A percentile compares a stretch with the other conserved stretches of the same genome.
These are phyloP conservation scores for Heliconius cydno DNA, from an alignment of 2,888 invertebrate species.

Conservation along the genomic window DNA sequence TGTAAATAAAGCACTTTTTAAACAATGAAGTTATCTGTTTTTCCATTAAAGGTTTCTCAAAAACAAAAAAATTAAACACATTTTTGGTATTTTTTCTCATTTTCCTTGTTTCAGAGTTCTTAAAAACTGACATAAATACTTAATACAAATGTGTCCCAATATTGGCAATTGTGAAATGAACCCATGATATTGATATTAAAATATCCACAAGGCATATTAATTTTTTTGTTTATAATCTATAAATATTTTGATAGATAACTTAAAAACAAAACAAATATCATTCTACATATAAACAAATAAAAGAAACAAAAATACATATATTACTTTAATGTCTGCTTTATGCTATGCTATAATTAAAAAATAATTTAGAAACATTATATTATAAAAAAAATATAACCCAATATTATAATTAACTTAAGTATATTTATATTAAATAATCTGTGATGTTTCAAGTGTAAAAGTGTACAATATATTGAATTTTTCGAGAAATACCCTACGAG, in stretches of 20 bases:
- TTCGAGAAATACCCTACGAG: slow-evolving; percentile 5
- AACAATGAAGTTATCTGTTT: not conserved
- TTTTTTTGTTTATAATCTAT: not conserved
- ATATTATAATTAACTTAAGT: slow-evolving; percentile 15
- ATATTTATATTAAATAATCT: not conserved
- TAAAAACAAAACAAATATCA: not conserved
- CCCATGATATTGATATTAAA: not conserved
- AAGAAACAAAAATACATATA: slow-evolving; percentile 24
- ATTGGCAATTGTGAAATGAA: not conserved
- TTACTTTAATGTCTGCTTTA: slow-evolving; percentile 23
- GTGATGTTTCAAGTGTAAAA: not conserved
- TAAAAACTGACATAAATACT: no score
- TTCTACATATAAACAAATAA: not conserved
- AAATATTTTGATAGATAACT: not conserved
- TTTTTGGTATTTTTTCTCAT: not conserved
- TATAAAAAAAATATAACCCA: slow-evolving; percentile 18
- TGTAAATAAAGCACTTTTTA: not conserved
- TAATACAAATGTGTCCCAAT: no score
- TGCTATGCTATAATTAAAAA: slow-evolving; percentile 21
- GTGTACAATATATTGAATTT: slow-evolving; percentile 12
- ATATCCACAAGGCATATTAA: not conserved
- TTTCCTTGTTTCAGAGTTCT: not conserved
- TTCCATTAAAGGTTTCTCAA: no score
- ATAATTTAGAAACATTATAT: slow-evolving; percentile 21
- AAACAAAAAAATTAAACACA: no score